Conservation (phyloP, 2,888 invertebrate genomes). For the Hirtodrosophila confusa region DNA sequence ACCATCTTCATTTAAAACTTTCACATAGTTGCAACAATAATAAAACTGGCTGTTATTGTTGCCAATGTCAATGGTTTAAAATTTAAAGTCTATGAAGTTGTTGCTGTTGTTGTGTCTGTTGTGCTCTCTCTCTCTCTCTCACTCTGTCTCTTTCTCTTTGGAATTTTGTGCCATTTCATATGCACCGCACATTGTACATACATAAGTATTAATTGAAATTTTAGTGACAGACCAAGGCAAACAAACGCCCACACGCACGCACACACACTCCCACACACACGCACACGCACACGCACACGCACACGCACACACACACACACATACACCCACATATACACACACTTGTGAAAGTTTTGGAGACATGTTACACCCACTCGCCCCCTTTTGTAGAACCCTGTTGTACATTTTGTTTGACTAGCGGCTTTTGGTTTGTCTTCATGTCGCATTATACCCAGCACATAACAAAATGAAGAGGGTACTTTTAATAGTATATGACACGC, state of each 20-base stretch:
- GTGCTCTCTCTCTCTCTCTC: conserved; percentile 19
- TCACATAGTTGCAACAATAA: conserved; percentile 6
- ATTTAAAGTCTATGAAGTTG: neutral
- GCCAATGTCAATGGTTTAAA: conserved; percentile 38
- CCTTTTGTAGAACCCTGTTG: conserved; percentile 35
- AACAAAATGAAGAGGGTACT: too few relatives aligned
- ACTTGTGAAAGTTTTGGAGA: neutral
- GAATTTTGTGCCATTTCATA: conserved; percentile 14
- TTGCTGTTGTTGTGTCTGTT: conserved; percentile 14
- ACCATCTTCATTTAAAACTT: conserved; percentile 28
- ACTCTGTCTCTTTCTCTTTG: conserved; percentile 7
- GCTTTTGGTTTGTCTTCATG: conserved; percentile 30
- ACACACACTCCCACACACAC: conserved; percentile 7
- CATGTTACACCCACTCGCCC: neutral
- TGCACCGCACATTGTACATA: conserved; percentile 4
- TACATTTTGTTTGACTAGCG: conserved; percentile 34
- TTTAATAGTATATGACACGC: too few relatives aligned
- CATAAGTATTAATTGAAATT: conserved; percentile 62
- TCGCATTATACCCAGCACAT: conserved; percentile 25
- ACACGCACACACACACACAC: too few relatives aligned
- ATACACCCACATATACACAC: neutral
- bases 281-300: neutral
- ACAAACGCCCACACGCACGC: conserved; percentile 9
- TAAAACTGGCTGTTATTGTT: conserved; percentile 15
- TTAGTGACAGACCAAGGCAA: conserved; percentile 45